Percentiles rank a stretch among this genome's conserved stretches.
These are phyloP conservation scores for Imbricaverruca yamaguchii DNA, from an alignment of 2,888 invertebrate species.

Conservation along the genomic window DNA sequence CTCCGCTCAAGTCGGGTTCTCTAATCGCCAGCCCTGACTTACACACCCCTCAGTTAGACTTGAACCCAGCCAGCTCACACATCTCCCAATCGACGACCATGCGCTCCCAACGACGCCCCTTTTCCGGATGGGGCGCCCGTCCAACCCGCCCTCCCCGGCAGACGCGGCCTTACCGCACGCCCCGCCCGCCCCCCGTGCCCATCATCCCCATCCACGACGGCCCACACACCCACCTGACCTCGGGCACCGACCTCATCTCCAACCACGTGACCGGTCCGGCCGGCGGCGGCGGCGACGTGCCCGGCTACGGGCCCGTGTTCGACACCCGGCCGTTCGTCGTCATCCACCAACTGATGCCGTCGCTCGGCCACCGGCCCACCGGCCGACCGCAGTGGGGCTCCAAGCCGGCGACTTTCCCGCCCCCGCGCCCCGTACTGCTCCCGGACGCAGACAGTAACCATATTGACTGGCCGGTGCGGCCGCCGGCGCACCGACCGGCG, in stretches of 20 bases:
- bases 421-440: neutral
- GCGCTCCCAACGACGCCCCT: neutral
- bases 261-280: neutral
- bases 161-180: conserved; percentile 2
- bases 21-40: neutral
- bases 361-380: neutral
- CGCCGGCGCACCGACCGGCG: neutral
- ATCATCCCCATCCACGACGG: neutral
- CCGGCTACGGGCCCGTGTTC: conserved; percentile 2
- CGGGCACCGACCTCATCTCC: neutral
- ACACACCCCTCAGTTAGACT: neutral
- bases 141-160: conserved; percentile 15
- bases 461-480: neutral
- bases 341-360: neutral
- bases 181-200: neutral
- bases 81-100: neutral
- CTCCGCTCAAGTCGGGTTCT: neutral
- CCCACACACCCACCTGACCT: neutral
- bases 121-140: neutral
- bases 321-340: conserved; percentile 17
- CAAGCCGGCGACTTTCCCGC: neutral
- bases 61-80: neutral
- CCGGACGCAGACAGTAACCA: neutral
- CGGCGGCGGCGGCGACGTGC: conserved; percentile 15
- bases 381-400: neutral